Percentiles rank a stretch among this genome's conserved stretches.
Conservation (phyloP, 37 sponge, comb jelly and placozoan species). For the Aplysina aerophoba region DNA sequence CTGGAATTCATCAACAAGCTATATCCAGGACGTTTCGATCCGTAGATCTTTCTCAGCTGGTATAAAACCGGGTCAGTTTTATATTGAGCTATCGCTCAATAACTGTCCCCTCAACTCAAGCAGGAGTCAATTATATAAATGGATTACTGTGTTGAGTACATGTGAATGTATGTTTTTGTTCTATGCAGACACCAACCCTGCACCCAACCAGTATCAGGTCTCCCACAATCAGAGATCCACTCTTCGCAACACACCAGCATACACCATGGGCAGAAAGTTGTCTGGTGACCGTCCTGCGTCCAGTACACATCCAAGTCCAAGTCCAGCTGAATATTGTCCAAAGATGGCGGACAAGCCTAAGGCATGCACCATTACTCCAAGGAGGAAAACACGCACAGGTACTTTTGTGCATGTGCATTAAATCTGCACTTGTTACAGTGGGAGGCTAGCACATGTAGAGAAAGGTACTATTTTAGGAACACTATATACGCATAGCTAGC, state of each 20-base stretch:
- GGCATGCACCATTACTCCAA: conserved; percentile 40
- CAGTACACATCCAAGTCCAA: conserved; percentile 4
- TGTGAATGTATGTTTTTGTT: not conserved
- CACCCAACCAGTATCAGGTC: conserved; percentile 43
- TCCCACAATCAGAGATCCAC: conserved; percentile 17
- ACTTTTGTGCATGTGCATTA: no score
- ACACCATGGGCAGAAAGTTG: conserved; percentile 25
- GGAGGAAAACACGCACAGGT: conserved; percentile 35
- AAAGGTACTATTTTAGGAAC: no score
- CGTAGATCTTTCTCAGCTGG: no score
- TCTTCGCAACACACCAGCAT: conserved; percentile 21
- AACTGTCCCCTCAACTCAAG: no score
- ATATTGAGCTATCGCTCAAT: no score
- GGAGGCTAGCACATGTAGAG: not conserved
- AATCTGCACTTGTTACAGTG: not conserved
- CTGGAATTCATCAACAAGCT: no score
- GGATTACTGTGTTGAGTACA: not conserved
- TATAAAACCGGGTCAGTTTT: no score
- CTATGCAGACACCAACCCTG: conserved; percentile 43
- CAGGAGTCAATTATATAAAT: no score
- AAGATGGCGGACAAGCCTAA: not conserved
- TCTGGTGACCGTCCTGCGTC: not conserved
- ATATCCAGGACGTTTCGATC: no score
- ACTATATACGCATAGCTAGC: no score
- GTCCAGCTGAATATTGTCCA: conserved; percentile 39